Percentiles rank a stretch among this genome's conserved stretches.
These are phyloP conservation scores for Pantala flavescens DNA, from an alignment of 1,140 invertebrate species.

Conservation along the genomic window DNA sequence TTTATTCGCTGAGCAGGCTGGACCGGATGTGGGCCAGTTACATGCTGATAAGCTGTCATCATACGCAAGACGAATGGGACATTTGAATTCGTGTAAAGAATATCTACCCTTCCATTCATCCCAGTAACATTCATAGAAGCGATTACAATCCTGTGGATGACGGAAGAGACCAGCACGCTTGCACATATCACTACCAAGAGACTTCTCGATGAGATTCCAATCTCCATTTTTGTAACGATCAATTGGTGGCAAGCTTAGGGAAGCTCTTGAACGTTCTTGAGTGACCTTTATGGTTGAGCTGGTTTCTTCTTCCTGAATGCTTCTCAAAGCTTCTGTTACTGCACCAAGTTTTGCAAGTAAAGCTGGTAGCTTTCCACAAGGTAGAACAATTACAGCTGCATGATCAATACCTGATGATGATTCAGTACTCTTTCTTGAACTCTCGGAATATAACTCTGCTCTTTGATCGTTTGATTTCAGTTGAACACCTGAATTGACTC, in stretches of 20 bases:
- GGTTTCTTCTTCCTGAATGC: not conserved
- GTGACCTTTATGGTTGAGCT: not conserved
- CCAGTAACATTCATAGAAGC: constrained; percentile 77
- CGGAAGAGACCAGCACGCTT: constrained; percentile 68
- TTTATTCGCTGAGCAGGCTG: constrained; percentile 60
- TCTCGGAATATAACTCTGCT: too few species aligned
- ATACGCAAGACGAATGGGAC: constrained; percentile 69
- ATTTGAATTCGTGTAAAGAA: constrained; percentile 68
- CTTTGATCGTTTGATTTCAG: too few species aligned
- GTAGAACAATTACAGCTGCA: not conserved
- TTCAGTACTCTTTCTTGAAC: not conserved
- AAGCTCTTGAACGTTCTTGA: not conserved
- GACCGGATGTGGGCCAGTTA: constrained; percentile 72
- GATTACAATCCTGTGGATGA: constrained; percentile 70
- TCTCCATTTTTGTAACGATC: constrained; percentile 45
- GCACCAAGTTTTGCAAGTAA: not conserved
- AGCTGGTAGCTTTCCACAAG: not conserved
- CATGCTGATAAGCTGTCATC: constrained; percentile 63
- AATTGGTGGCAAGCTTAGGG: constrained; percentile 27
- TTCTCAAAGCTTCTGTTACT: not conserved
- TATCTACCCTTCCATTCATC: constrained; percentile 67
- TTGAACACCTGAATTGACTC: too few species aligned
- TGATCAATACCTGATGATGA: not conserved
- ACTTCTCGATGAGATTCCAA: constrained; percentile 33
- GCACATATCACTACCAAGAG: constrained; percentile 43